phyloP scores from a whole-genome alignment of 2,888 invertebrate species.

The Drosophila planitibia region DNA sequence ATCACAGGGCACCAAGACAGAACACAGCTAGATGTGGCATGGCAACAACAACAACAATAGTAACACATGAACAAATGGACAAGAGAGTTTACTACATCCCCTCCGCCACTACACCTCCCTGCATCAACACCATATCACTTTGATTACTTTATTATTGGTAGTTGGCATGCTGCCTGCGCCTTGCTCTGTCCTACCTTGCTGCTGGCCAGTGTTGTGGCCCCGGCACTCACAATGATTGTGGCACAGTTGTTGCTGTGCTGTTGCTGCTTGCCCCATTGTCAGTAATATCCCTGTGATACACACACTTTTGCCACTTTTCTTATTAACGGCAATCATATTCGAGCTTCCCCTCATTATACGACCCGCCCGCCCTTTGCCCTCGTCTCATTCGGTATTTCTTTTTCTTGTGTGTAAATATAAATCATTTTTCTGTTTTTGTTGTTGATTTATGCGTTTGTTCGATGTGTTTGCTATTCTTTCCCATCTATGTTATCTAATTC shows the following conservation, averaged over 20 bases:
- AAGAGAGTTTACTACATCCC: slow-evolving; percentile 2
- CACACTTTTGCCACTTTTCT: slow-evolving; percentile 68
- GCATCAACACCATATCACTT: slow-evolving; percentile 78
- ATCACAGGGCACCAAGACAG: slow-evolving; percentile 51
- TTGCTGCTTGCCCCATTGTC: slow-evolving; percentile 23
- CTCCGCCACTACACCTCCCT: slow-evolving; percentile 2
- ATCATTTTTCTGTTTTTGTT: slow-evolving; percentile 84
- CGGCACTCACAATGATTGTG: slow-evolving; percentile 70
- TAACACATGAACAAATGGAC: slow-evolving; percentile 16
- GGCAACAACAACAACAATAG: slow-evolving; percentile 54
- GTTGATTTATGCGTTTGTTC: slow-evolving; percentile 84
- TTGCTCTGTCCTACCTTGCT: slow-evolving; percentile 43
- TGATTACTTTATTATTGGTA: slow-evolving; percentile 82
- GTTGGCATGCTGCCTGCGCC: slow-evolving; percentile 42
- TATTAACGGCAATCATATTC: slow-evolving; percentile 75
- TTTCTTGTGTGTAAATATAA: slow-evolving; percentile 61
- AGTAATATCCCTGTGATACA: slow-evolving; percentile 53
- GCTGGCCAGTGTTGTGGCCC: slow-evolving; percentile 9
- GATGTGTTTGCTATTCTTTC: slow-evolving; percentile 60
- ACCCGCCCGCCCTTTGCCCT: background rate
- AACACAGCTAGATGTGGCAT: slow-evolving; percentile 58
- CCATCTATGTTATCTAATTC: slow-evolving; percentile 7
- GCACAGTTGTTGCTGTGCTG: slow-evolving; percentile 22
- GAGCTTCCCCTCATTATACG: slow-evolving; percentile 25
- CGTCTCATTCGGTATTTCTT: background rate